Evolutionary conservation across 2,888 invertebrate species (phyloP), one percentile per base, ranked within the genome.

Genomic region (Drosophila bunnanda): DNA sequence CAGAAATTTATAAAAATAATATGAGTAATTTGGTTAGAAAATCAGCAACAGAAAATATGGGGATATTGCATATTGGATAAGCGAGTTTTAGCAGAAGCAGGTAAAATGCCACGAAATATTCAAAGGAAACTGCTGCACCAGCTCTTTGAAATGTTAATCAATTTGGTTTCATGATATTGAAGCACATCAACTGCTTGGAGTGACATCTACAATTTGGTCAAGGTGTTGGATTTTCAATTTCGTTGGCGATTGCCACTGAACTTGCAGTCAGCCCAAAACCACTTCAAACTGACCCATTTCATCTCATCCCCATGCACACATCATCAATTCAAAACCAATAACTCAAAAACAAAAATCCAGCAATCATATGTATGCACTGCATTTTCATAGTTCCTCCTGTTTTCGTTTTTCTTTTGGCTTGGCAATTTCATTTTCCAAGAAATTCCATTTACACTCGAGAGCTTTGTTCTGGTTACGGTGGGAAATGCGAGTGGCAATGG

Each of bases 251-350:
- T 34, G 67, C 25, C 25, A 41, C 57, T 56, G 41, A 17, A 56
- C 56, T 32, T 39, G 2, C 6, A 22, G 9, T 59, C 4, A 36
- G 15, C 20, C 25, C n/a, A 60, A 60, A 25, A 48, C 46, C 32
- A 60, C 39, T 60, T 10, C 39, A 38, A 38, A 38, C 22, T 32
- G 46, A 38, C 32, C 30, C 64, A 25, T 41, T 64, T 61, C 36
- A 60, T 30, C 54, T 44, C 53, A 44, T 44, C n/a, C 25, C 69
- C 38, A 48, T 20, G 30, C 22, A 44, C 38, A 55, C 69, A 39
- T 68, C 66, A 67, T 82, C 88, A 82, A 88, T 83, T 82, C 86
- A 76, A 85, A 82, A 80, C 88, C 86, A 85, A 83, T 85, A 83
- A 79, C 88, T 83, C 82, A 83, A 83, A 83, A 83, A 76, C 88